Base-by-base conservation (phyloP, 2,797 vertebrate species). In the Furcifer pardalis region DNA sequence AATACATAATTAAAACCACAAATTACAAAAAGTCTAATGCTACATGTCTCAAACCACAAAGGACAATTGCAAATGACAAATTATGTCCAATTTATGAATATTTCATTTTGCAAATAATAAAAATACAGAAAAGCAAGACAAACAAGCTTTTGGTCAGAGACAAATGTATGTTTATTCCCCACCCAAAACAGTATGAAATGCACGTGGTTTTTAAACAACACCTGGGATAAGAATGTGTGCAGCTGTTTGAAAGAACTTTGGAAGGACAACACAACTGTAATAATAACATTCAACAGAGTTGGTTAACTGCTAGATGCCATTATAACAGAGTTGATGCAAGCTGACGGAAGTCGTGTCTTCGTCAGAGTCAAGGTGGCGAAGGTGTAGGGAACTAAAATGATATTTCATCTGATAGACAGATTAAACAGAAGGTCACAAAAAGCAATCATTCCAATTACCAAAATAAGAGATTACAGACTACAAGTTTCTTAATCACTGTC, bases 381-480 rank as follows among this genome's bases (percentile, higher is more conserved):
- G 23, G 49, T 32, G 23, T 27, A 42, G 27, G 40, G 66, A 7
- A 1, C 35, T 21, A 44, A 40, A 68, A 42, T 19, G 37, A 52
- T 40, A 49, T 52, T 49, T 66, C 62, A 42, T 27, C 15, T 23
- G 37, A 60, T 71, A 75, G 30, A 37, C 65, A 60, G 49, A 44
- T 77, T 69, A 77, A 77, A 59, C 30, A 77, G 71, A n/a, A 84
- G 82, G 65, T 77, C 82, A 84, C 74, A 30, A 32, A 69, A 77
- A 77, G 37, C 74, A 59, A 71, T 60, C 37, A 35, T 71, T 84
- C 69, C 74, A 84, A 76, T 77, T 46, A 68, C 21, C 49, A 69
- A 77, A 77, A 69, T 68, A 84, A 84, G 62, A 65, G 23, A 84
- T 60, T 56, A 77, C 82, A 60, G 74, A 77, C 59, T 60, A 25